A percentile compares a stretch with the other conserved stretches of the same genome.
Conservation (phyloP, 2,113 vertebrate genomes). For the Columba janthina region DNA sequence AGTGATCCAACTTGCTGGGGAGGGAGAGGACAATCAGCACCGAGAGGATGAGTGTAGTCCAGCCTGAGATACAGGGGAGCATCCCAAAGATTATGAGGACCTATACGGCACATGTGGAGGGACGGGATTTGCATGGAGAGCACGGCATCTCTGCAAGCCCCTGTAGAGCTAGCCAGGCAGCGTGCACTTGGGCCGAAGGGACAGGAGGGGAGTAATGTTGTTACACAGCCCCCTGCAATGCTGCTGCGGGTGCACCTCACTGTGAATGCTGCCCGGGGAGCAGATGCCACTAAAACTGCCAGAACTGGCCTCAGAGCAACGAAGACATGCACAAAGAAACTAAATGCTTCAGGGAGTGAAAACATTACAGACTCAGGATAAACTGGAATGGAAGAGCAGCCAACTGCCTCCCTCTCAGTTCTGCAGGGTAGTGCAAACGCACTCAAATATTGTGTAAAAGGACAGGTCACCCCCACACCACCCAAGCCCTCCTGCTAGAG, state of each 20-base stretch:
- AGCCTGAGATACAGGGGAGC: not conserved
- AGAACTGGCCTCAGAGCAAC: conserved; percentile 4
- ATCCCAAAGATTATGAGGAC: not conserved
- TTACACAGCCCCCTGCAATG: not conserved
- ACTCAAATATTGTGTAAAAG: not conserved
- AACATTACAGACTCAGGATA: not conserved
- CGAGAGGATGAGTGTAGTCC: not conserved
- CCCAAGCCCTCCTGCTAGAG: not conserved
- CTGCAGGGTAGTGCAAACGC: not conserved
- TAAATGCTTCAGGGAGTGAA: not conserved
- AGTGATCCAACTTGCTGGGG: not conserved
- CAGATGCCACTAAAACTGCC: not conserved
- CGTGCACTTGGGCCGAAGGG: accelerated
- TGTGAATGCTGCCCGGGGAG: not conserved
- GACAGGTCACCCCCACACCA: not conserved
- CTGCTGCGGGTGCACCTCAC: not conserved
- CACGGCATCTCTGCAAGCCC: not conserved
- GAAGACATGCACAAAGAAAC: not conserved
- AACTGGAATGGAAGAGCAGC: not conserved
- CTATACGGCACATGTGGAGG: not conserved
- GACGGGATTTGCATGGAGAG: not conserved
- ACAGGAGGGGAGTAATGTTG: not conserved
- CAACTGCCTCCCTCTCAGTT: not conserved
- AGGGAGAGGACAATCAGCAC: not conserved
- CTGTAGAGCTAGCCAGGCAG: not conserved